Conservation (phyloP, 1,140 invertebrate genomes). For the Drosophila nannoptera region DNA sequence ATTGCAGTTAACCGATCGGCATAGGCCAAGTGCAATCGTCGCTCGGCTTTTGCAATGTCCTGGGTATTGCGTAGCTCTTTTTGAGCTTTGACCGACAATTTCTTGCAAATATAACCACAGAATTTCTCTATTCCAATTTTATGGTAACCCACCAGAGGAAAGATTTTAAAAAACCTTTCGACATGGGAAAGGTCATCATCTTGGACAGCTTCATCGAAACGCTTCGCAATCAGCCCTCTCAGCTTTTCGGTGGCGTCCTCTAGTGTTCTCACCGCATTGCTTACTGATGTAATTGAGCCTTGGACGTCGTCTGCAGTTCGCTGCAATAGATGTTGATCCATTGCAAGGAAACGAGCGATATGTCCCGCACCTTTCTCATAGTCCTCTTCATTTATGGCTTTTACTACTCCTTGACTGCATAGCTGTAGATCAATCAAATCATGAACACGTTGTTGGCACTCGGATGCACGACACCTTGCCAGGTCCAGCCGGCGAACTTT, state of each 20-base stretch:
- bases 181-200: constrained; percentile 94
- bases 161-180: constrained; percentile 99
- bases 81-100: constrained; percentile 87
- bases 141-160: constrained; percentile 95
- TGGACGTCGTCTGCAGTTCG: constrained; percentile 88
- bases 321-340: constrained; percentile 94
- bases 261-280: constrained; percentile 86
- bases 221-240: constrained; percentile 86
- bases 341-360: constrained; percentile 95
- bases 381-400: constrained; percentile 92
- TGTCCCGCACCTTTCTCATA: constrained; percentile 96
- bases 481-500: constrained; percentile 97
- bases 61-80: constrained; percentile 86
- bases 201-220: constrained; percentile 95
- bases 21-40: constrained; percentile 87
- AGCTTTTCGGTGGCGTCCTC: constrained; percentile 88
- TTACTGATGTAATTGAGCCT: constrained; percentile 78
- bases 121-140: constrained; percentile 94
- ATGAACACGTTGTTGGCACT: constrained; percentile 96
- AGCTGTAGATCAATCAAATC: constrained; percentile 97
- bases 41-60: constrained; percentile 84
- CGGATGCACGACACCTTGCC: constrained; percentile 94
- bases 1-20: constrained; percentile 90
- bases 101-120: constrained; percentile 92
- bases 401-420: constrained; percentile 96